A percentile compares a stretch with the other conserved stretches of the same genome.
These are phyloP conservation scores for Elymnias hypermnestra DNA, from an alignment of 1,140 invertebrate species.

Conservation along the genomic window DNA sequence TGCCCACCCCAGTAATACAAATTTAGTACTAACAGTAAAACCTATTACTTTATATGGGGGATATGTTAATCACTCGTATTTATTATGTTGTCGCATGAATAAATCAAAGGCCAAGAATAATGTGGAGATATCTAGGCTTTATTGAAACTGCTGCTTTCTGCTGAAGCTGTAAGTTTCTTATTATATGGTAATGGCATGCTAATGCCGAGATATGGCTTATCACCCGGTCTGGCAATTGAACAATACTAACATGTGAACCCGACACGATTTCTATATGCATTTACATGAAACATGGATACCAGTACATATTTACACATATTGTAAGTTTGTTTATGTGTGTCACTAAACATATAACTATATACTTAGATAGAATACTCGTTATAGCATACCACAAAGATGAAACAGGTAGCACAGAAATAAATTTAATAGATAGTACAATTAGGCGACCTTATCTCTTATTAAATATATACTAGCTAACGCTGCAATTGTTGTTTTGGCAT, in stretches of 20 bases:
- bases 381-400: no score
- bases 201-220: not conserved
- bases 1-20: slow-evolving; percentile 1
- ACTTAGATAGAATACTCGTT: no score
- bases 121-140: slow-evolving; percentile 11
- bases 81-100: slow-evolving; percentile 23
- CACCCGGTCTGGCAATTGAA: not conserved
- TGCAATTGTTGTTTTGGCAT: no score
- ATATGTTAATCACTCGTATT: slow-evolving; percentile 23
- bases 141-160: slow-evolving; percentile 14
- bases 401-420: no score
- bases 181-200: slow-evolving; percentile 17
- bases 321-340: no score
- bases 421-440: no score
- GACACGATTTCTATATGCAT: slow-evolving; percentile 2
- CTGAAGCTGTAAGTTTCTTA: slow-evolving; percentile 7
- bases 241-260: not conserved
- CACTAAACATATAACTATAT: no score
- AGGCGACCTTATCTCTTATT: no score
- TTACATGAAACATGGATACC: slow-evolving; percentile 2
- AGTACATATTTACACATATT: no score
- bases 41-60: slow-evolving; percentile 17
- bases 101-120: slow-evolving; percentile 19
- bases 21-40: slow-evolving; percentile 7
- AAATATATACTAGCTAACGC: no score